Evolutionary conservation across 2,797 vertebrate species (phyloP), one percentile per base, ranked within the genome.

Genomic region (Aratinga solstitialis): DNA sequence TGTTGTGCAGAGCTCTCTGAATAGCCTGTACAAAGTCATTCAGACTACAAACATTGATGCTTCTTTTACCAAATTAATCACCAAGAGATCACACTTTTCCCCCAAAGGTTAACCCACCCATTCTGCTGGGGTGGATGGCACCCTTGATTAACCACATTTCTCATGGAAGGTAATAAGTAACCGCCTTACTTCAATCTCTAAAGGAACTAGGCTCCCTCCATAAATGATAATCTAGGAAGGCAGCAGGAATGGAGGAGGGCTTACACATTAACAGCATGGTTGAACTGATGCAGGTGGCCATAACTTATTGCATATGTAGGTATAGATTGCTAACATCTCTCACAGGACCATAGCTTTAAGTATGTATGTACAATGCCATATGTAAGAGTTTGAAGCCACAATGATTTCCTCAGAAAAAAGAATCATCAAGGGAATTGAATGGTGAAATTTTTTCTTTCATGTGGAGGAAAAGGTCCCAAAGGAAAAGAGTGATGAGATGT

Each of bases 261-360:
- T 73, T 26, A 8, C 66, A 62, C 38, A 62, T 53, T 65, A 95
- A 43, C 56, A 56, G 18, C 54, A 82, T 4, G 45, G 43, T 1
- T 91, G 85, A 94, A 51, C 61, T 92, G 87, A 62, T 80, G 84
- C 93, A 97, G 89, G 93, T 95, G 94, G 83, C 79, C 89, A 71
- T 95, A 96, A 96, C 80, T 89, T 71, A 11, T 53, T 94, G 67
- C 87, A 93, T 94, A 91, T 94, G 80, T 74, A 91, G 54, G 45
- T 74, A 90, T 84, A 91, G 90, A 94, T 84, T 93, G 67, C 87
- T 87, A 75, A 90, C 74, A 92, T 92, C 67, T 93, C 89, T 96
- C 93, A 26, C n/a, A 93, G 90, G 93, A 91, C 58, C 53, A 9
- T 21, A 58, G 29, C 36, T 67, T 51, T 82, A 89, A 75, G 74